phyloP scores from a whole-genome alignment of 2,113 vertebrate genomes.

The Nothocercus nigrocapillus region DNA sequence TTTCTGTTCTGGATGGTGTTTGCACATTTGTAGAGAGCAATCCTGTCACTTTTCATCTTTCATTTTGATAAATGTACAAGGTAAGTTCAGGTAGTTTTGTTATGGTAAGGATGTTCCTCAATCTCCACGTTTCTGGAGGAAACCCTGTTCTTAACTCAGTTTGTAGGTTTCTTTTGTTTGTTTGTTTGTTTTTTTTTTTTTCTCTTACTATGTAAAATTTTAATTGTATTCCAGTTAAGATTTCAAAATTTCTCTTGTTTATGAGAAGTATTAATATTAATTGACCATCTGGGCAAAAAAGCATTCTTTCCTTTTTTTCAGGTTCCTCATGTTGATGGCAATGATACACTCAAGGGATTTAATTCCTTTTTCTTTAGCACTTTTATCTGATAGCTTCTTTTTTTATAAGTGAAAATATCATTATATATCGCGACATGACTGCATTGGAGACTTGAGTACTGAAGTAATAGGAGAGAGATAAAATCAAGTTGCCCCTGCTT shows the following conservation, averaged over 20 bases:
- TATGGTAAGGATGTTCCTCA: neutral
- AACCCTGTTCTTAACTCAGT: neutral
- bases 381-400: neutral
- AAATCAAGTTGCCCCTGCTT: neutral
- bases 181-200: too few relatives aligned
- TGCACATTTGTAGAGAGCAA: neutral
- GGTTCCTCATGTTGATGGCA: neutral
- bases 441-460: neutral
- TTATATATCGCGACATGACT: neutral
- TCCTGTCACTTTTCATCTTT: neutral
- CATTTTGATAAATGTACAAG: constrained; percentile 1
- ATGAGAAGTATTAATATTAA: neutral
- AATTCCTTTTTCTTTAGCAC: neutral
- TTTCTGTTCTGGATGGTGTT: neutral
- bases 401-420: neutral
- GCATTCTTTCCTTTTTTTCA: neutral
- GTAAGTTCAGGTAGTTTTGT: neutral
- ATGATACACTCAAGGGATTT: neutral
- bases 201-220: neutral
- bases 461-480: too few relatives aligned
- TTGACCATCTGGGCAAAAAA: neutral
- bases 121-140: neutral
- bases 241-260: neutral
- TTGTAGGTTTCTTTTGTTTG: too few relatives aligned
- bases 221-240: neutral